Evolutionary conservation across 2,797 vertebrate species (phyloP).

Genomic region (Stomatorhinus walkeri): DNA sequence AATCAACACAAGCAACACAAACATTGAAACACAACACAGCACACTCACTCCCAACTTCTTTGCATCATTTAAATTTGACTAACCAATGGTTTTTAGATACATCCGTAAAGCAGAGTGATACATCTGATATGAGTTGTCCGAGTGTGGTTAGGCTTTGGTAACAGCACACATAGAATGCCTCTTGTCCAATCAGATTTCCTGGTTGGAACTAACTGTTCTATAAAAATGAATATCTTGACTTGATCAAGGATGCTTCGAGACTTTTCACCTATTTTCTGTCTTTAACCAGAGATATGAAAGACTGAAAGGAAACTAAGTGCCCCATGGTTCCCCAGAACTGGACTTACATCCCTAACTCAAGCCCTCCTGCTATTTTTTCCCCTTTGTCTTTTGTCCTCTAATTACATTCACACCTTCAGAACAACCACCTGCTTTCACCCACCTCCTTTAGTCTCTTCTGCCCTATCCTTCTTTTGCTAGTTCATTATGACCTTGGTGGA

Average conservation of each 20-base stretch:
- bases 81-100: neutral
- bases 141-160: neutral
- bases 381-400: conserved; percentile 43
- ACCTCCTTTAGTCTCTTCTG: neutral
- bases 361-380: conserved; percentile 43
- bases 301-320: neutral
- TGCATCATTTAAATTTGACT: neutral
- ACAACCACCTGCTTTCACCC: conserved; percentile 30
- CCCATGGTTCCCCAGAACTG: neutral
- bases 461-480: conserved; percentile 37
- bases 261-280: neutral
- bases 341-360: conserved; percentile 38
- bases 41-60: neutral
- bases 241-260: neutral
- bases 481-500: conserved; percentile 61
- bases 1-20: neutral
- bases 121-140: neutral
- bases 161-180: neutral
- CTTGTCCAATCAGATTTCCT: neutral
- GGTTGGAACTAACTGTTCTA: neutral
- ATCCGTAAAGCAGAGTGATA: neutral
- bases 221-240: neutral
- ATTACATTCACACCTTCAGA: conserved; percentile 37
- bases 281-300: neutral
- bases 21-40: neutral